Evolutionary conservation across 2,888 invertebrate genomes (phyloP).

Genomic region (Campopleginae sp.): DNA sequence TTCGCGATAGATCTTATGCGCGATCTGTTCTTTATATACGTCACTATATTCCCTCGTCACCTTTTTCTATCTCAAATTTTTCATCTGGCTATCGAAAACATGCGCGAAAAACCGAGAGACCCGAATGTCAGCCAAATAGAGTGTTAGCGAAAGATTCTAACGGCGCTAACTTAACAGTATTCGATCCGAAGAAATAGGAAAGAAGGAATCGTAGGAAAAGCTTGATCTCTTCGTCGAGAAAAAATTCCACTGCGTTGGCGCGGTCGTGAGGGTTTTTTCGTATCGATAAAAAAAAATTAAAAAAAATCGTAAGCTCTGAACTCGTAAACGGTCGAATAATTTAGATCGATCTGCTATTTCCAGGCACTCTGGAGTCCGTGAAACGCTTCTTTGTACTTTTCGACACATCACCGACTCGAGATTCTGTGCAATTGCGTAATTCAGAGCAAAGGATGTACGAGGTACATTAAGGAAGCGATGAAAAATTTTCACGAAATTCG

Average conservation of each 20-base stretch:
- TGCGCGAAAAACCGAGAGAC: slow-evolving; percentile 10
- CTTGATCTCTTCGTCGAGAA: too few species aligned
- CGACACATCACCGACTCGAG: background rate
- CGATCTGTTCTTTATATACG: slow-evolving; percentile 41
- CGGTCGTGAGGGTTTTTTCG: background rate
- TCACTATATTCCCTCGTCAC: slow-evolving; percentile 21
- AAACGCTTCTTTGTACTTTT: background rate
- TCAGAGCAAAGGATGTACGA: background rate
- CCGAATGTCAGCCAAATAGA: background rate
- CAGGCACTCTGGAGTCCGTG: background rate
- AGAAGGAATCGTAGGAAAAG: too few species aligned
- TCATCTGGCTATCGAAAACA: slow-evolving; percentile 21
- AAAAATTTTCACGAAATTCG: background rate
- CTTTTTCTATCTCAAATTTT: slow-evolving; percentile 15
- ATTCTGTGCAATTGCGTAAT: background rate
- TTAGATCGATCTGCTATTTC: background rate
- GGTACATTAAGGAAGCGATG: background rate
- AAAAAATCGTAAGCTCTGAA: too few species aligned
- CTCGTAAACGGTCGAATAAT: background rate
- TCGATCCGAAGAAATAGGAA: too few species aligned
- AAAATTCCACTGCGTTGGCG: background rate
- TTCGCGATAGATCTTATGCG: slow-evolving; percentile 50
- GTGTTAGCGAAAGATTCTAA: background rate
- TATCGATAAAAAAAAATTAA: too few species aligned
- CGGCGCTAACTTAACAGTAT: too few species aligned